These are phyloP conservation scores for Tetramorium bicarinatum DNA, from an alignment of 2,888 invertebrate genomes.

Conservation along the genomic window DNA sequence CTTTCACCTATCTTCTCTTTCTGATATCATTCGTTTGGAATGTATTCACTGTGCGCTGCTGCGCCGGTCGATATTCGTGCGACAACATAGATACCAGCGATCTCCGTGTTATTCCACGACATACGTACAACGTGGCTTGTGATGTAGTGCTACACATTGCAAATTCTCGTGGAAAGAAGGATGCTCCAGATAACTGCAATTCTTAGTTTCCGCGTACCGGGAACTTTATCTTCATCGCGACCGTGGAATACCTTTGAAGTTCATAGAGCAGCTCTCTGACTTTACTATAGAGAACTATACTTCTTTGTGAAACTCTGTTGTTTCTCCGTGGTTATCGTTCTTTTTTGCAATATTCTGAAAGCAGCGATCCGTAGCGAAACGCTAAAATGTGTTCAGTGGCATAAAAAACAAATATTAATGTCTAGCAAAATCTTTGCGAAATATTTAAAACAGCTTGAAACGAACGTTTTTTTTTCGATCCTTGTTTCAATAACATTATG, in stretches of 20 bases:
- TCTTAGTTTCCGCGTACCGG: conserved; percentile 37
- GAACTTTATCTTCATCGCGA: conserved; percentile 46
- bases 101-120: conserved; percentile 13
- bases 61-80: conserved; percentile 57
- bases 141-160: conserved; percentile 14
- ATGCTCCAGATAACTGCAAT: conserved; percentile 53
- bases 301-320: conserved; percentile 20
- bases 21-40: conserved; percentile 75
- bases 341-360: background rate
- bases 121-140: conserved; percentile 14
- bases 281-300: conserved; percentile 25
- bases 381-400: background rate
- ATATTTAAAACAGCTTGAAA: background rate
- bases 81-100: conserved; percentile 39
- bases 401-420: background rate
- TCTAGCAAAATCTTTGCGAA: background rate
- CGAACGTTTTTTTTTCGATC: background rate
- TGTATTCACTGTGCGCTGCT: conserved; percentile 43
- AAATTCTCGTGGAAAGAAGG: conserved; percentile 43
- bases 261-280: conserved; percentile 47
- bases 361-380: conserved; percentile 1
- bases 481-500: background rate
- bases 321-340: conserved; percentile 14
- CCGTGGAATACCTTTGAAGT: conserved; percentile 50
- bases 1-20: conserved; percentile 79